phyloP scores from a whole-genome alignment of 2,797 vertebrate species.

The Parauchenoglanis ngamensis region DNA sequence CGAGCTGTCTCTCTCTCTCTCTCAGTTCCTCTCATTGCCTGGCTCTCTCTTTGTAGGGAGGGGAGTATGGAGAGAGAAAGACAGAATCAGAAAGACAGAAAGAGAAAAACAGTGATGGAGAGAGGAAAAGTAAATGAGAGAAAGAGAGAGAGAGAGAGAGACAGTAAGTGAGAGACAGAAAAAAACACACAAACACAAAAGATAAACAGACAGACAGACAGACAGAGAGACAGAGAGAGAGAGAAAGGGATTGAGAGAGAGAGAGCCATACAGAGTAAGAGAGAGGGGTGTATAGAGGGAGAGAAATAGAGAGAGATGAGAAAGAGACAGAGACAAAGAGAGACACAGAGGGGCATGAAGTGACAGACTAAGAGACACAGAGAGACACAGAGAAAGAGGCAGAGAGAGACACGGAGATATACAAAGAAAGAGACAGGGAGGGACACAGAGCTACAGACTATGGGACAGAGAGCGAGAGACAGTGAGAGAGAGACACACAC shows the following conservation, averaged over 20 bases:
- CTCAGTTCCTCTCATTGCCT: background rate
- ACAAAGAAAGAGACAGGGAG: background rate
- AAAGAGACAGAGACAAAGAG: background rate
- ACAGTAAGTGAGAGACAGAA: conserved; percentile 6
- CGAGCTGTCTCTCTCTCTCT: background rate
- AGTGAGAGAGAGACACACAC: background rate
- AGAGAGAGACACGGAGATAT: background rate
- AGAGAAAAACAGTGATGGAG: background rate
- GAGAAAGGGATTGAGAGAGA: background rate
- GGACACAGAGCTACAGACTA: background rate
- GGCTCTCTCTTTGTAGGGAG: background rate
- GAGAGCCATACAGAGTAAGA: background rate
- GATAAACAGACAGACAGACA: no score
- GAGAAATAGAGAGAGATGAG: no score
- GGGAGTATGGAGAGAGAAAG: background rate
- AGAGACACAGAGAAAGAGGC: background rate
- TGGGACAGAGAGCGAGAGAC: background rate
- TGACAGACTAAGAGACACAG: background rate
- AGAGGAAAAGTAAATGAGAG: background rate
- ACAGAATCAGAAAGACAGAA: background rate
- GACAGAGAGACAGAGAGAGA: no score
- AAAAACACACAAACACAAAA: no score
- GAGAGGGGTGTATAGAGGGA: background rate
- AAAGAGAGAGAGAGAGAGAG: background rate
- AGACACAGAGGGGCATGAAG: background rate